Conservation (phyloP, 2,113 vertebrate species). For the Sinocyclocheilus anshuiensis region DNA sequence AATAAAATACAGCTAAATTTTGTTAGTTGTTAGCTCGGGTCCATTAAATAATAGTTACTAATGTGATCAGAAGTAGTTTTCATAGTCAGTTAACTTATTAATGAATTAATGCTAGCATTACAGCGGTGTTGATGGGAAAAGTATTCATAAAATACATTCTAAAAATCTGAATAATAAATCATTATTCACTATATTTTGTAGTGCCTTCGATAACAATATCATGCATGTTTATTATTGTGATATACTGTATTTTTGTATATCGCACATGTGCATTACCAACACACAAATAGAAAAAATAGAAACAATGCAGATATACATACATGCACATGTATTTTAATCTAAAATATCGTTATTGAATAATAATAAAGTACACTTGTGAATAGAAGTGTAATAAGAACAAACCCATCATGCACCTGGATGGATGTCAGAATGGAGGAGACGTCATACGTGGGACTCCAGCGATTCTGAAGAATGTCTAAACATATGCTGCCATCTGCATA, state of each 20-base stretch:
- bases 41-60: too few species aligned
- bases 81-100: too few species aligned
- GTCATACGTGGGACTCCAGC: constrained; percentile 98
- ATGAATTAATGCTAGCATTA: too few species aligned
- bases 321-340: too few species aligned
- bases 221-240: background rate
- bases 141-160: background rate
- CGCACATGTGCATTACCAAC: too few species aligned
- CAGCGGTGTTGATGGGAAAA: too few species aligned
- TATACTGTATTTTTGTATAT: too few species aligned
- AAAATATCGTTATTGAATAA: background rate
- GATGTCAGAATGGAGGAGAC: constrained; percentile 99
- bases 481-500: constrained; percentile 99
- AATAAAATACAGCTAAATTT: too few species aligned
- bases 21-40: too few species aligned
- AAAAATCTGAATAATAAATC: background rate
- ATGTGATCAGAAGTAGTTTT: too few species aligned
- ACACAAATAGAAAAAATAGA: too few species aligned
- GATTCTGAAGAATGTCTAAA: constrained; percentile 99
- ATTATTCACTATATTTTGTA: background rate
- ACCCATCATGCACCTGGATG: constrained; percentile 85
- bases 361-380: background rate
- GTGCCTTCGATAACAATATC: background rate
- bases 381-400: background rate
- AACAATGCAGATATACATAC: too few species aligned